These are phyloP conservation scores for Daubentonia madagascariensis DNA, from an alignment of 2,113 vertebrate species.

Conservation along the genomic window DNA sequence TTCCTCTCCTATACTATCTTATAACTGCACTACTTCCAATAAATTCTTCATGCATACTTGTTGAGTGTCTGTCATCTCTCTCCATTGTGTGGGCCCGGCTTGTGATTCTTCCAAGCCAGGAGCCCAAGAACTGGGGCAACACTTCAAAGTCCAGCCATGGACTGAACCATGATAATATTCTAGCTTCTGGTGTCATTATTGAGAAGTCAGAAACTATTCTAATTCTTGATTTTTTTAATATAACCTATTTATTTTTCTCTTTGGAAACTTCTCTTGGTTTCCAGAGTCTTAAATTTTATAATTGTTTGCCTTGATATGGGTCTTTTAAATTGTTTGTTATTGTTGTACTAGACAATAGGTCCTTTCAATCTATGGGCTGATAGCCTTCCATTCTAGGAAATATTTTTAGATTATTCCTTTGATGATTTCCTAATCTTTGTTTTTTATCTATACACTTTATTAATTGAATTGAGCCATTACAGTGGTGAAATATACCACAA, in stretches of 20 bases:
- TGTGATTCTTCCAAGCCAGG: too few relatives aligned
- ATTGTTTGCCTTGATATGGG: background rate
- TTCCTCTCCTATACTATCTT: too few relatives aligned
- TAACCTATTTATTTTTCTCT: background rate
- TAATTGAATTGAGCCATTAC: background rate
- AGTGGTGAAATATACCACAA: background rate
- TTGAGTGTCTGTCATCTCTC: too few relatives aligned
- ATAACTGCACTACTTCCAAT: too few relatives aligned
- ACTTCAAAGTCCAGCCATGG: too few relatives aligned
- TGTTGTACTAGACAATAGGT: background rate
- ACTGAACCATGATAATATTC: too few relatives aligned
- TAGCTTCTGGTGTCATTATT: background rate
- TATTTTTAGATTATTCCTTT: conserved; percentile 16
- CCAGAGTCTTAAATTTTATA: background rate
- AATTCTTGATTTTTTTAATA: background rate
- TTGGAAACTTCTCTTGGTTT: background rate
- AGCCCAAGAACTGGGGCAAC: too few relatives aligned
- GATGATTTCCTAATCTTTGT: background rate
- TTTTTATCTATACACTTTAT: background rate
- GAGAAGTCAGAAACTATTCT: background rate
- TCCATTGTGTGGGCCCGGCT: too few relatives aligned
- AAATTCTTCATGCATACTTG: too few relatives aligned
- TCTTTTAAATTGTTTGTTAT: background rate
- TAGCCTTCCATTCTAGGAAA: background rate
- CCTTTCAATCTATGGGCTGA: background rate